Conservation (phyloP, 2,797 vertebrate species). For the Huso huso region DNA sequence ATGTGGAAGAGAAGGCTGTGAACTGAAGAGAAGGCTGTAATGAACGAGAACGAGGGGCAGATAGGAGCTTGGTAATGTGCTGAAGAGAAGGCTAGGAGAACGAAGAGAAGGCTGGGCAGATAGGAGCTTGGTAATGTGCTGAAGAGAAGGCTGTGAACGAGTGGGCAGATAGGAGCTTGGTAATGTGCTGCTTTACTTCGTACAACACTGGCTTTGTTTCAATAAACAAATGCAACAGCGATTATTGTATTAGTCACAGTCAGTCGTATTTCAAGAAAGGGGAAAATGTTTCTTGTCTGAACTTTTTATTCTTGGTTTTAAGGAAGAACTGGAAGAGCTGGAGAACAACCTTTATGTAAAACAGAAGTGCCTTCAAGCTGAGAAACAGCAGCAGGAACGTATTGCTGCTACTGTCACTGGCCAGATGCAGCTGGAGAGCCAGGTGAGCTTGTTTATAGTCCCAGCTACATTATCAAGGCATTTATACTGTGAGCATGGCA, state of each 20-base stretch:
- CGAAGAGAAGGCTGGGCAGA: too few species aligned
- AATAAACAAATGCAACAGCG: too few species aligned
- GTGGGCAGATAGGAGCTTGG: too few species aligned
- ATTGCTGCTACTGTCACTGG: conserved; percentile 83
- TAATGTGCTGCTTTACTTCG: too few species aligned
- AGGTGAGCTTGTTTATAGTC: conserved; percentile 54
- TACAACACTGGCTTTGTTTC: too few species aligned
- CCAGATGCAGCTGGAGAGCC: conserved; percentile 93
- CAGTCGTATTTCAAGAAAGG: too few species aligned
- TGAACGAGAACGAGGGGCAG: too few species aligned
- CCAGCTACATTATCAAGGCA: too few species aligned
- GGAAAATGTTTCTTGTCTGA: too few species aligned
- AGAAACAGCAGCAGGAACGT: conserved; percentile 84
- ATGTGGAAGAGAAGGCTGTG: conserved; percentile 17
- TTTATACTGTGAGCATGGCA: too few species aligned
- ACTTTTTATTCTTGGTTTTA: conserved; percentile 17
- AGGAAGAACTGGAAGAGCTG: conserved; percentile 80
- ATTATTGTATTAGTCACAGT: too few species aligned
- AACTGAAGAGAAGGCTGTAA: conserved; percentile 22
- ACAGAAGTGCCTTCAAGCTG: conserved; percentile 68
- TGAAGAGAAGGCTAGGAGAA: conserved; percentile 22
- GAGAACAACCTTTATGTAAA: conserved; percentile 72
- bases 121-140: conserved; percentile 61
- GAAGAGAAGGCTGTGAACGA: conserved; percentile 3
- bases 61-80: conserved; percentile 13